Evolutionary conservation across 2,888 invertebrate genomes (phyloP), one percentile per base, ranked within the genome.

Genomic region (Agrotis segetum): DNA sequence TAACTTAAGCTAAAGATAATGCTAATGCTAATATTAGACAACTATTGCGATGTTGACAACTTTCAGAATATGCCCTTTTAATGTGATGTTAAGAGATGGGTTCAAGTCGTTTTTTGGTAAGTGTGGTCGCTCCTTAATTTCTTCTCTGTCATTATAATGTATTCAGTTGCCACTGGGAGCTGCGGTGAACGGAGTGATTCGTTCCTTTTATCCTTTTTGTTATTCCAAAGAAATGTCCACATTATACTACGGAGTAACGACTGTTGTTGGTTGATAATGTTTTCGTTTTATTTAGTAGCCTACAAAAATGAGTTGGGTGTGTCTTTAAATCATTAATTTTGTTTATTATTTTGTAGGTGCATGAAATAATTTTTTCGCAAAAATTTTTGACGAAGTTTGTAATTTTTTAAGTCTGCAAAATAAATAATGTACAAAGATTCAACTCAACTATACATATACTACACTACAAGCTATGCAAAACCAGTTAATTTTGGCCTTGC

Each of bases 201-300:
- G 24, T 71, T 61, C 49, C 64, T 66, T 67, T 64, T 68, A 76
- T 76, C 68, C 66, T 71, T 82, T 77, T 79, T 76, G 72, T 82
- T 82, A 76, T 82, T 69, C 68, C 56, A 24, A 52, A 53, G 64
- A 73, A 55, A 61, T 81, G 66, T 56, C 68, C 60, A 65, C 67
- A 67, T 76, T 76, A 65, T 60, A 70, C 72, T 21, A 24, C 4
- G 19, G 16, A 24, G 65, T 60, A 64, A 59, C 62, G 16, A 59
- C 53, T 77, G 71, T 52, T 60, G 16, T 62, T 19, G 50, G 21
- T 9, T 50, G 40, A 34, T 5, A 55, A 55, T 66, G 21, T 58
- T 24, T 19, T 11, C 13, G 52, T 74, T 55, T 46, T 40, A 29
- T 47, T 29, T 52, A 7, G 1, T 16, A 6, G 34, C n/a, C 21